A percentile compares a stretch with the other conserved stretches of the same genome.
These are phyloP conservation scores for Shargacucullia verbasci DNA, from an alignment of 2,888 invertebrate genomes.

Conservation along the genomic window DNA sequence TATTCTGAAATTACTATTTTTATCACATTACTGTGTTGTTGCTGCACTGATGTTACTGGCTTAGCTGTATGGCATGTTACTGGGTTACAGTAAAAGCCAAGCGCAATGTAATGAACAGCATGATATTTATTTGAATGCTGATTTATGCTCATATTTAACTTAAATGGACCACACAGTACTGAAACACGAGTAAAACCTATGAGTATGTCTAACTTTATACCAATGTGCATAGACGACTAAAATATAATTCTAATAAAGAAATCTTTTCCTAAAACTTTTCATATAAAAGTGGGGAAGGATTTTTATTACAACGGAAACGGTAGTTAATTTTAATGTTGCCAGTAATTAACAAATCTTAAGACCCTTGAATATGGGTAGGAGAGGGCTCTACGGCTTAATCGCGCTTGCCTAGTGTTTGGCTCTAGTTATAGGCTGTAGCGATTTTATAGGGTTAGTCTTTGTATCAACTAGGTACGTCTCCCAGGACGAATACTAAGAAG, in stretches of 20 bases:
- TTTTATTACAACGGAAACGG: slow-evolving; percentile 74
- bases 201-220: no score
- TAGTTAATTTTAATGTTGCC: slow-evolving; percentile 85
- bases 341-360: slow-evolving; percentile 86
- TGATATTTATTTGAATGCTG: no score
- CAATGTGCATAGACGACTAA: slow-evolving; percentile 15
- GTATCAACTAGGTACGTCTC: no score
- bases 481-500: no score
- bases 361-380: slow-evolving; percentile 78
- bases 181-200: no score
- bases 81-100: no score
- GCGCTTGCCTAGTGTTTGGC: slow-evolving; percentile 54
- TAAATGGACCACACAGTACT: no score
- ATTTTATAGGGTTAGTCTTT: slow-evolving; percentile 12
- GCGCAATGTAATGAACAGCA: no score
- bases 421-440: slow-evolving; percentile 48
- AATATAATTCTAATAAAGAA: slow-evolving; percentile 50
- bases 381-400: slow-evolving; percentile 75
- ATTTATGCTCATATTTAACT: no score
- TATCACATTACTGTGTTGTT: no score
- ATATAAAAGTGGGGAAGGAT: slow-evolving; percentile 64
- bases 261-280: slow-evolving; percentile 58
- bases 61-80: no score
- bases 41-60: no score
- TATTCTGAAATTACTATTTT: background rate